Evolutionary conservation across 2,797 vertebrate genomes (phyloP).

Genomic region (Erethizon dorsatum): DNA sequence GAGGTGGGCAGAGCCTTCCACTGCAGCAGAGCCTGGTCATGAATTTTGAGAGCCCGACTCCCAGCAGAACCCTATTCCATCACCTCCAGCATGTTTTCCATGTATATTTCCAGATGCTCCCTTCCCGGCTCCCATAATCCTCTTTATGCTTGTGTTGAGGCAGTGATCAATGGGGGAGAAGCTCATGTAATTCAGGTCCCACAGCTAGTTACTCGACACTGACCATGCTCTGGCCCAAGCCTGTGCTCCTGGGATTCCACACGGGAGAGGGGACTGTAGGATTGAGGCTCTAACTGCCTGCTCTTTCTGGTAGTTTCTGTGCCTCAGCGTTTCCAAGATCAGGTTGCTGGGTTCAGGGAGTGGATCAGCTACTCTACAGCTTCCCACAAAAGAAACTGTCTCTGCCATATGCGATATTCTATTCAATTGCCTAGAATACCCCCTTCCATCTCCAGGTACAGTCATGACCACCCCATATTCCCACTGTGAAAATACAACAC

Average conservation of each 20-base stretch:
- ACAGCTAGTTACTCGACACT: neutral
- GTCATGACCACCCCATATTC: neutral
- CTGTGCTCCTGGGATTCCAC: neutral
- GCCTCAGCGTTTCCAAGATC: neutral
- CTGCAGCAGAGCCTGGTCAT: slow-evolving; percentile 20
- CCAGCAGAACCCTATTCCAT: slow-evolving; percentile 62
- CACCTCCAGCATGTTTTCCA: neutral
- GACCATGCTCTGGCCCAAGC: neutral
- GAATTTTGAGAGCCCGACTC: slow-evolving; percentile 45
- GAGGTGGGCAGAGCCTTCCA: neutral
- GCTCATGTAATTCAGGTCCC: neutral
- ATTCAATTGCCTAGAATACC: neutral
- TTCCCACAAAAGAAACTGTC: neutral
- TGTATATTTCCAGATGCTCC: slow-evolving; percentile 40
- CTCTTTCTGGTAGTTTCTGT: neutral
- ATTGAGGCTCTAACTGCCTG: neutral
- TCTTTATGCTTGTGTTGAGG: neutral
- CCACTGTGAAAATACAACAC: neutral
- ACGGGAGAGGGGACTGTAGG: neutral
- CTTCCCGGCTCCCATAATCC: slow-evolving; percentile 37
- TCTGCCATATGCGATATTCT: neutral
- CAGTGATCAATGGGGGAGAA: neutral
- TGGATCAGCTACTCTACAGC: neutral
- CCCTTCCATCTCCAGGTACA: neutral
- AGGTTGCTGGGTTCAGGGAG: neutral